Conservation (phyloP, 2,888 invertebrate species). For the Uloborus plumipes region DNA sequence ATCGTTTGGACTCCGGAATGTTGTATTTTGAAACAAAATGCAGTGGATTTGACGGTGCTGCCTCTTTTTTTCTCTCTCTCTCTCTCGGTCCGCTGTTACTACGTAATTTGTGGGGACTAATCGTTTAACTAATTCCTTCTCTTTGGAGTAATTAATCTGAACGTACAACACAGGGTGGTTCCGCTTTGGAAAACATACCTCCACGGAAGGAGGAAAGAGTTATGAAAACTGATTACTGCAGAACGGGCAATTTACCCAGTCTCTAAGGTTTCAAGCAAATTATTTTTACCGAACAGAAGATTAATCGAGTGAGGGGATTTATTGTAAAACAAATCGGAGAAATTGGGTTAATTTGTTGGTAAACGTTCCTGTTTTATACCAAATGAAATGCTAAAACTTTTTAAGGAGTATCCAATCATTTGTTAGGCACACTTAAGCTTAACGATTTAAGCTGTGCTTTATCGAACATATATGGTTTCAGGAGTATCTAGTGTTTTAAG, state of each 20-base stretch:
- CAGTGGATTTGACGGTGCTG: constrained; percentile 1
- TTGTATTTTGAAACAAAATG: constrained; percentile 39
- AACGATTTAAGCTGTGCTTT: no score
- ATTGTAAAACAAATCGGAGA: constrained; percentile 41
- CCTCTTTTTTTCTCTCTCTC: no score
- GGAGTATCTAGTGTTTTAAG: no score
- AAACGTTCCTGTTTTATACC: constrained; percentile 16
- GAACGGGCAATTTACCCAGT: constrained; percentile 33
- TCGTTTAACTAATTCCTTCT: constrained; percentile 48
- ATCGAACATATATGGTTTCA: no score
- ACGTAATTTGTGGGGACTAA: constrained; percentile 45
- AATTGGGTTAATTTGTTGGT: constrained; percentile 33
- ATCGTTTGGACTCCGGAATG: constrained; percentile 39
- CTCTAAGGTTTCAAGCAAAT: constrained; percentile 30
- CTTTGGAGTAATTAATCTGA: constrained; percentile 48
- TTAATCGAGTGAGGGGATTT: constrained; percentile 44
- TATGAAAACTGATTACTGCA: constrained; percentile 46
- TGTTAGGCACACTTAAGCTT: no score
- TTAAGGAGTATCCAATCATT: no score
- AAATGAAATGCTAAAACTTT: not conserved
- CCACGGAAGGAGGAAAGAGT: constrained; percentile 20
- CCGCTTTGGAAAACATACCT: constrained; percentile 34
- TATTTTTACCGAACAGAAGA: constrained; percentile 41
- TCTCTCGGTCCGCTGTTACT: constrained; percentile 25
- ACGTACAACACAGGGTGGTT: constrained; percentile 44